Conservation (phyloP, 2,113 vertebrate species). For the Pelusios castaneus region DNA sequence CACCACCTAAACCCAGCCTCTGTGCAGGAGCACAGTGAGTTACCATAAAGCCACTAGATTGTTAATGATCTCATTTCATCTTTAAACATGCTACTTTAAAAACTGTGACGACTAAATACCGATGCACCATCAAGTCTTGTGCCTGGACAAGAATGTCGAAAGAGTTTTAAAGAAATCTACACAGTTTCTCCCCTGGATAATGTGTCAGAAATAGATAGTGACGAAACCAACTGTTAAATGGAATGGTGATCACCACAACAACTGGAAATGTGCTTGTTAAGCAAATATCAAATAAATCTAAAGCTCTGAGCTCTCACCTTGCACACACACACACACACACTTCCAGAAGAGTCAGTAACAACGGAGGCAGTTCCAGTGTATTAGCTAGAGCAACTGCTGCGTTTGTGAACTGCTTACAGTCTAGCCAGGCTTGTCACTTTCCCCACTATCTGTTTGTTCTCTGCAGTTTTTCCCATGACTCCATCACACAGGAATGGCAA, state of each 20-base stretch:
- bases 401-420: conserved; percentile 14
- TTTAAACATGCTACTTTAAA: neutral
- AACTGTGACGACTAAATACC: neutral
- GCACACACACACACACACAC: conserved; percentile 18
- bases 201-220: neutral
- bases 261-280: conserved; percentile 9
- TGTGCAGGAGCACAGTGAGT: neutral
- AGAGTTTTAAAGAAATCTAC: neutral
- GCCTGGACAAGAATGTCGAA: neutral
- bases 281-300: neutral
- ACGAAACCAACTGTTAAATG: neutral
- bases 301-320: conserved; percentile 54
- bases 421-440: conserved; percentile 28
- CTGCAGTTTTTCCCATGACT: conserved; percentile 74
- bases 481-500: conserved; percentile 72
- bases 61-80: neutral
- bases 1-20: neutral
- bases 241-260: neutral
- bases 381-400: conserved; percentile 58
- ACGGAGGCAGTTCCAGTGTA: neutral
- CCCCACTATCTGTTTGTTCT: conserved; percentile 49
- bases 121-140: neutral
- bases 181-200: neutral
- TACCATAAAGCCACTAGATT: neutral
- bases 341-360: conserved; percentile 30